These are phyloP conservation scores for Riparia riparia DNA, from an alignment of 2,113 vertebrate genomes.

Conservation along the genomic window DNA sequence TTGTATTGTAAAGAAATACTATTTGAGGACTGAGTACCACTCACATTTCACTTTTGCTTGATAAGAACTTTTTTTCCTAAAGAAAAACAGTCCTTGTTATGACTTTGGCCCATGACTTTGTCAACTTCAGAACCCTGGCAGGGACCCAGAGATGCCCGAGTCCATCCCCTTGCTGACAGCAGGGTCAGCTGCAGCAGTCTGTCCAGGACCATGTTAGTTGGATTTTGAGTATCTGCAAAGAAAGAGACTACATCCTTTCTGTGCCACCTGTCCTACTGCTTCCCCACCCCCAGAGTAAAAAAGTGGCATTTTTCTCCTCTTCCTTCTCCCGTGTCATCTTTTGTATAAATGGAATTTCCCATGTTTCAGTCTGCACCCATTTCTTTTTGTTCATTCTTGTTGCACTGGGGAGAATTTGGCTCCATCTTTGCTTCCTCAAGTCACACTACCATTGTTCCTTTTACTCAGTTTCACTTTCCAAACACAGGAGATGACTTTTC, in stretches of 20 bases:
- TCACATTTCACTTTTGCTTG: not conserved
- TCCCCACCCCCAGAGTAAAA: not conserved
- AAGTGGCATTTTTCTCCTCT: not conserved
- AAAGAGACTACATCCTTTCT: not conserved
- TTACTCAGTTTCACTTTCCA: not conserved
- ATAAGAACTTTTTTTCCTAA: not conserved
- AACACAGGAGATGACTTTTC: not conserved
- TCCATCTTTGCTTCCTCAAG: not conserved
- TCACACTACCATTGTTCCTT: not conserved
- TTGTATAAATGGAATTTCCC: not conserved
- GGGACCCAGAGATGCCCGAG: not conserved
- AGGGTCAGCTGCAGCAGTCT: not conserved
- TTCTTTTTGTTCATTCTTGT: not conserved
- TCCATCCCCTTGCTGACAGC: not conserved
- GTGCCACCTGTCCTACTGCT: not conserved
- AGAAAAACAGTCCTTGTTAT: not conserved
- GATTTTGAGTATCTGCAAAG: not conserved
- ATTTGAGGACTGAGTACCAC: not conserved
- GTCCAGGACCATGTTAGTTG: not conserved
- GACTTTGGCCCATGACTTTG: not conserved
- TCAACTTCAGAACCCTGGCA: not conserved
- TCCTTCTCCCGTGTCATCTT: not conserved
- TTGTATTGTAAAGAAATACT: slow-evolving; percentile 31
- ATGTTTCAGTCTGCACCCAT: not conserved
- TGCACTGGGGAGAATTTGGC: not conserved